phyloP scores from a whole-genome alignment of 1,140 invertebrate genomes.

The Macrocentrus cingulum region DNA sequence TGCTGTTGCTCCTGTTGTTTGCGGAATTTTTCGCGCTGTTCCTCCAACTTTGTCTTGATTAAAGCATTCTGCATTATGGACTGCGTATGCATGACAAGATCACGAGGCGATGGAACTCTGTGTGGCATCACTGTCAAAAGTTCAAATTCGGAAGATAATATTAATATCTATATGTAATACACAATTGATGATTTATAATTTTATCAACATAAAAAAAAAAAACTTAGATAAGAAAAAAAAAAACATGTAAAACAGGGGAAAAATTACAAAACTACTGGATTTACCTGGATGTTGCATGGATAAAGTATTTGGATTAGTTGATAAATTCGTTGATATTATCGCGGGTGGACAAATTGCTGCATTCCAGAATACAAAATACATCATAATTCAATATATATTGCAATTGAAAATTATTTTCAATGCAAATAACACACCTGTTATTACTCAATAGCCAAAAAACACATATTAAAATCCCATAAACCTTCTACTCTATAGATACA shows the following conservation, averaged over 20 bases:
- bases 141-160: background rate
- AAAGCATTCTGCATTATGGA: slow-evolving; percentile 80
- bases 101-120: slow-evolving; percentile 78
- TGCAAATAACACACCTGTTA: no score
- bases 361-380: slow-evolving; percentile 45
- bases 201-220: no score
- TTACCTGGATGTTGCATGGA: slow-evolving; percentile 66
- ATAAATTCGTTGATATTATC: slow-evolving; percentile 66
- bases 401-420: no score
- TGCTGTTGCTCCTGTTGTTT: slow-evolving; percentile 73
- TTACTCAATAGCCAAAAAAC: no score
- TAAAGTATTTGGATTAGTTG: slow-evolving; percentile 66
- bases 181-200: no score
- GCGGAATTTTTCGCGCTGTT: slow-evolving; percentile 79
- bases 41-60: slow-evolving; percentile 83
- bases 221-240: no score
- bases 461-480: no score
- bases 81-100: slow-evolving; percentile 80
- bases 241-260: no score
- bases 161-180: no score
- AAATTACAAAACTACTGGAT: slow-evolving; percentile 3
- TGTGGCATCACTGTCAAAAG: slow-evolving; percentile 63
- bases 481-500: no score
- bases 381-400: slow-evolving; percentile 9
- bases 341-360: slow-evolving; percentile 64